Evolutionary conservation across 2,797 vertebrate species (phyloP), one percentile per base, ranked within the genome.

Genomic region (Enteromius mattozi): DNA sequence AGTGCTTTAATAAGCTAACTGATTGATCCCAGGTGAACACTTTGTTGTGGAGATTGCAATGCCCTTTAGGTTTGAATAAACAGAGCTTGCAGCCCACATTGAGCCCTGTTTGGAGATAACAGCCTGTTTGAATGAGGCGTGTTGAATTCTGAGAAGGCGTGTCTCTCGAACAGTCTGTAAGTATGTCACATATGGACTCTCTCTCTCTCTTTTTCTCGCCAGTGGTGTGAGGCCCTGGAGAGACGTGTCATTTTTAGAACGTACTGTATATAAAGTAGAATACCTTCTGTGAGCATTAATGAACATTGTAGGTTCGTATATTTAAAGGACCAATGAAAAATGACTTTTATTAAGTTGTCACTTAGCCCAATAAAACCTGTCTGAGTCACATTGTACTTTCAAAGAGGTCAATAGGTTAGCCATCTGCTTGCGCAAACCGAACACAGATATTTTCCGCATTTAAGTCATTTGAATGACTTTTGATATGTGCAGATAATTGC

Each of bases 21-120:
- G 89, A 90, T 89, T 89, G 89, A 89, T 89, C 88, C 87, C 88
- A 89, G 87, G 88, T 91, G 89, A 90, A 88, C 85, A 89, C 86
- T 90, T 89, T 88, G 85, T 88, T 89, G 87, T 90, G 87, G 85
- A 88, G 89, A 89, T 89, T 89, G 86, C 87, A 86, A 81, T 88
- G 86, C 85, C 88, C 87, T 89, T 90, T 89, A 88, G 86, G 78
- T 84, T 90, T 90, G 86, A 85, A 89, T 88, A 90, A 90, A 87
- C 87, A 89, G 86, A 80, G 74, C 78, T 81, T 42, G 21, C 71
- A 85, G 61, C 82, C 63, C 59, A 40, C 56, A 77, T 21, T 54
- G 47, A 80, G 79, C 74, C 78, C 66, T 71, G 69, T 88, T 79
- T 72, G 42, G 72, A 72, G 82, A 86, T 84, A 82, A 56, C 76